These are phyloP conservation scores for Corythornis madagascariensis DNA, from an alignment of 2,113 vertebrate genomes.

Conservation along the genomic window DNA sequence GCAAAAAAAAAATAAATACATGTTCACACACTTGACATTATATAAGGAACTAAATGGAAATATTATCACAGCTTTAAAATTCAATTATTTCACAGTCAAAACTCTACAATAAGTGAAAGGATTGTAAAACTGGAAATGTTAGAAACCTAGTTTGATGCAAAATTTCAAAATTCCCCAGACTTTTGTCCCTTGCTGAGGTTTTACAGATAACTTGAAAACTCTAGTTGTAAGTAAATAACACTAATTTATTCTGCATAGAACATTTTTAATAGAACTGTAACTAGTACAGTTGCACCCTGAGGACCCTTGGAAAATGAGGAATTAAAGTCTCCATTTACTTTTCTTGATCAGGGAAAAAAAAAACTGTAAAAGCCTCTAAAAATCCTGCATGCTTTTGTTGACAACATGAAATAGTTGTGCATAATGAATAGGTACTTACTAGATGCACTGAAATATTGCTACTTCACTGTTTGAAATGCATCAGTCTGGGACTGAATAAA, in stretches of 20 bases:
- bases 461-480: background rate
- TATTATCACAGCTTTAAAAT: background rate
- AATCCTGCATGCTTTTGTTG: background rate
- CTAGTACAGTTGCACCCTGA: slow-evolving; percentile 7
- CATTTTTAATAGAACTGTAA: slow-evolving; percentile 54
- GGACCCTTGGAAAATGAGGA: slow-evolving; percentile 43
- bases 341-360: slow-evolving; percentile 7
- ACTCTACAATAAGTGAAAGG: background rate
- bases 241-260: slow-evolving; percentile 45
- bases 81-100: background rate
- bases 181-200: background rate
- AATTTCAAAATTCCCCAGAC: background rate
- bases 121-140: background rate
- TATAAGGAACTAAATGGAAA: background rate
- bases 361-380: background rate
- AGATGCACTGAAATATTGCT: background rate
- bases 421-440: background rate
- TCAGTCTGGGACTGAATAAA: background rate
- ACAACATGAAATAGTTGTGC: background rate
- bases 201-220: slow-evolving; percentile 37
- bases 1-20: background rate
- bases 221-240: slow-evolving; percentile 6
- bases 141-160: background rate
- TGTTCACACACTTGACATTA: background rate
- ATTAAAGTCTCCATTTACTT: slow-evolving; percentile 10